Evolutionary conservation across 2,797 vertebrate genomes (phyloP).

Genomic region (Darevskia nairensis): DNA sequence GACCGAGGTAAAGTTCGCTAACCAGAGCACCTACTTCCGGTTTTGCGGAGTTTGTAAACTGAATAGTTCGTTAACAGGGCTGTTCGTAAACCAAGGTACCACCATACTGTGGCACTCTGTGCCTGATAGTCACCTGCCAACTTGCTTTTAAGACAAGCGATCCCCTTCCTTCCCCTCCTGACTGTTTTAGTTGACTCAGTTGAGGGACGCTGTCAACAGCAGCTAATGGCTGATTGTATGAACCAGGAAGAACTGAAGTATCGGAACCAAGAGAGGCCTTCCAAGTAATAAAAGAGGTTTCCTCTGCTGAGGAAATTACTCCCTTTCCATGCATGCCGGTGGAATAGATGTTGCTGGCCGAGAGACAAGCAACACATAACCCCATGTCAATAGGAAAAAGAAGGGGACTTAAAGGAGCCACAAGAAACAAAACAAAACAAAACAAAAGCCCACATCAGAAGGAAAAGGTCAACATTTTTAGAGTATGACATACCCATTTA

Average conservation of each 20-base stretch:
- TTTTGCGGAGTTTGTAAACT: too few species aligned
- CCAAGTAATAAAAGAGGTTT: background rate
- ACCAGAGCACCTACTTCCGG: too few species aligned
- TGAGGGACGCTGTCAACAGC: conserved; percentile 39
- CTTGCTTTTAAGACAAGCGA: conserved; percentile 13
- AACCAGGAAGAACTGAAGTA: conserved; percentile 17
- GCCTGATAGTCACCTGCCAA: background rate
- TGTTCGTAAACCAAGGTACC: background rate
- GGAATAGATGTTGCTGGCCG: background rate
- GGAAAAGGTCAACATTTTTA: background rate
- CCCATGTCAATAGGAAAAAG: conserved; percentile 18
- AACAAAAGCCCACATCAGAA: background rate
- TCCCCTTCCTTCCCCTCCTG: background rate
- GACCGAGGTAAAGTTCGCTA: too few species aligned
- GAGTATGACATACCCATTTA: background rate
- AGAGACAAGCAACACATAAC: conserved; percentile 4
- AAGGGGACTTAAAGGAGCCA: background rate
- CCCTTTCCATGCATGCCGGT: background rate
- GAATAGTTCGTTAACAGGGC: too few species aligned
- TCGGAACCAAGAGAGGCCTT: background rate
- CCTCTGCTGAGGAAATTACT: conserved; percentile 33
- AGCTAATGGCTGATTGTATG: conserved; percentile 4
- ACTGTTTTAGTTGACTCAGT: background rate
- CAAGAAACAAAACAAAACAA: background rate
- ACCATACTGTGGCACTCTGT: background rate